Base-by-base conservation (phyloP, 2,888 invertebrate genomes). In the Itoplectis maculator region DNA sequence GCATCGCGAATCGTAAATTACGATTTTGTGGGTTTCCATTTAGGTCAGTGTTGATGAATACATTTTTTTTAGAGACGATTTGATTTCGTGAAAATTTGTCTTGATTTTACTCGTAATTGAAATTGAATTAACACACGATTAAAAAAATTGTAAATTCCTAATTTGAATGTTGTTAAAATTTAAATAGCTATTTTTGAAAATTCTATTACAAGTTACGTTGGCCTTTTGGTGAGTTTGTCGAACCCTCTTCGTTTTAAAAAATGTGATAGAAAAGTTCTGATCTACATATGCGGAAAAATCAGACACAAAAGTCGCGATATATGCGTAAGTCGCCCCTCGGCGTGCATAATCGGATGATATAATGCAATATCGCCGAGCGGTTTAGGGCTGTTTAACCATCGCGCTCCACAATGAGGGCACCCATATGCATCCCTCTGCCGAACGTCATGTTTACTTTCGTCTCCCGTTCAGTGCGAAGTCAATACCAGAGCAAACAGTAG, bases 401-500 rank as follows among this genome's bases (percentile, higher is more conserved):
- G 13, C 40, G 61, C 20, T 75, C 47, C 20, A 63, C 37, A 15
- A 23, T 47, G 42, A 23, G 37, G 37, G 23, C 37, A 40, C 20
- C 20, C 11, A 49, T 56, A 51, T 72, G 49, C 65, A 51, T 68
- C 76, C 69, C 45, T 13, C 63, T 45, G 56, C 9, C 11, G 40
- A 72, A 72, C 59, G 79, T 82, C 75, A 70, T 79, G 75, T 82
- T 82, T 82, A 72, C 82, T 75, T 59, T 51, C 61, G 56, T 77
- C 68, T 73, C 68, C 56, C 20, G 56, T 29, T 76, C 65, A 75
- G 70, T 75, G 59, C 75, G 75, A 54, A 82, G 79, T 82, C 82
- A 82, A 82, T 82, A 82, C 82, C 69, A 40, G 56, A 78, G 73
- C 82, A 82, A 82, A 82, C 74, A 78, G 63, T 59, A 40, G 72